Evolutionary conservation across 2,888 invertebrate species (phyloP), one percentile per base, ranked within the genome.

Genomic region (Chouioia cunea): DNA sequence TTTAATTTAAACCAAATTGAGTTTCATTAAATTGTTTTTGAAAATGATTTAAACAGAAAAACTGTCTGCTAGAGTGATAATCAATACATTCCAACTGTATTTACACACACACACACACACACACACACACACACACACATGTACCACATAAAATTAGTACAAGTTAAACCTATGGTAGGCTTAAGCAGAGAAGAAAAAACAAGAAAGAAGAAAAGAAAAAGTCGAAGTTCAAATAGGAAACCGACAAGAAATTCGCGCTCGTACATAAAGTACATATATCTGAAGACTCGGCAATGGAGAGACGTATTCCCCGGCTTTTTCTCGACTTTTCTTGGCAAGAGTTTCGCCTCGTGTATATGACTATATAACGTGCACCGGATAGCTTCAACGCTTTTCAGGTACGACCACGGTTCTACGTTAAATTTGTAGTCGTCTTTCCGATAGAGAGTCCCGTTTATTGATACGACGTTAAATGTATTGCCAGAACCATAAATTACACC

Each of bases 361-460:
- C 22, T 36, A 47, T 59, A 65, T 70, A 70, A 70, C 70, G 70
- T 65, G 65, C 54, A 48, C 65, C 27, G 65, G 65, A 65, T 70
- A 70, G 65, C 65, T 70, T 65, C 27, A 27, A 63, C 52, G 60
- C 65, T 65, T 70, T 70, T 70, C 70, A 70, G 70, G 65, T 70
- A 70, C 52, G 47, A 27, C 58, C 64, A 48, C 65, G 48, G 60
- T 66, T 66, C 46, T 53, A 59, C 47, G 59, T 23, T 66, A 23
- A 66, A 66, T 66, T 66, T 66, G 59, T 59, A 59, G 50, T 66
- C 66, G 52, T 44, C 66, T 47, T 66, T 59, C 18, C 59, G 53
- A 66, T 66, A 22, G 44, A 36, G 36, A 54, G 27, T 53, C 58
- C 50, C 58, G 36, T 36, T 36, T 36, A 18, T 14, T 15, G 63